Evolutionary conservation across 2,113 vertebrate genomes (phyloP), one percentile per base, ranked within the genome.

Genomic region (Lepus americanus): DNA sequence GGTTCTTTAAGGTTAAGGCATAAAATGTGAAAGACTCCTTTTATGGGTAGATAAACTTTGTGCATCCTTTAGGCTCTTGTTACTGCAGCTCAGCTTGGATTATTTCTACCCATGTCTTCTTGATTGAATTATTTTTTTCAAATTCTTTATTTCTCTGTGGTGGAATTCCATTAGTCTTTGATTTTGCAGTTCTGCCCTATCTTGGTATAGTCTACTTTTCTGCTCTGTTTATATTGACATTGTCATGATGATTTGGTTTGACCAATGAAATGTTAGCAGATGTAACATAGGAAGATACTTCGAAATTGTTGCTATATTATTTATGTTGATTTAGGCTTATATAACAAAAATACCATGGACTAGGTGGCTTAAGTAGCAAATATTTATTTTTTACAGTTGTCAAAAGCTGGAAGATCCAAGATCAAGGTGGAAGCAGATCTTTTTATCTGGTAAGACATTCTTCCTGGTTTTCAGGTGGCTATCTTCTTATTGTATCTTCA

Each of bases 1-100:
- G 33, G 51, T 87, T 95, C 33, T 93, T 72, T 66, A 90, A 94
- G 55, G 51, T 87, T 84, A 95, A 59, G 53, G 66, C 20, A 90
- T 73, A 90, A 89, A 90, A 73, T 64, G 9, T 55, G 76, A 92
- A 55, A 9, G 6, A 44, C 88, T 92, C 14, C 23, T 92, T 79
- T 93, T 86, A 92, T 66, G 55, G 67, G 13, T 19, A 3, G 77
- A 90, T 31, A 85, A 39, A 72, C 16, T 53, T 81, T 72, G 22
- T 1, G 12, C 19, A 80, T 81, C 80, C 55, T 72, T 29, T 14
- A 72, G 17, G 25, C 17, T 89, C 20, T 89, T 92, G 85, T 64
- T 64, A 83, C 67, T 93, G 49, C 10, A 29, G 29, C 9, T 39
- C 29, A 79, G 49, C 12, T 64, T 83, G 89, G 36, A 87, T 89